Evolutionary conservation across 2,888 invertebrate species (phyloP).

Genomic region (Cepaea hortensis): DNA sequence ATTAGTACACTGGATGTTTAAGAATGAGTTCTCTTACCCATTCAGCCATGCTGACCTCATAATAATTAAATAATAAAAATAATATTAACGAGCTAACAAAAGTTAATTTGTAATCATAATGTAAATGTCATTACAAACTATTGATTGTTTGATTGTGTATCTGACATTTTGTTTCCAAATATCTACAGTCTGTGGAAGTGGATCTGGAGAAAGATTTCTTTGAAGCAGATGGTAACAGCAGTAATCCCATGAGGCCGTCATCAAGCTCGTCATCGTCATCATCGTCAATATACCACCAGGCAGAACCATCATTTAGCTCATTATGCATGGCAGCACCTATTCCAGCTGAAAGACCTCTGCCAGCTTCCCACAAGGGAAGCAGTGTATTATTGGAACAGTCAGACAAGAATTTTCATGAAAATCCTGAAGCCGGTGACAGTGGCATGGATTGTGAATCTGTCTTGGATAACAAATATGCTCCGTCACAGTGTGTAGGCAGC

Average conservation of each 20-base stretch:
- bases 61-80: too few relatives aligned
- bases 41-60: too few relatives aligned
- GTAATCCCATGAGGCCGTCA: neutral
- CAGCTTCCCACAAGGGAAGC: neutral
- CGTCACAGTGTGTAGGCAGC: neutral
- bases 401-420: neutral
- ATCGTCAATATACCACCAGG: neutral
- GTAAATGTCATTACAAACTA: too few relatives aligned
- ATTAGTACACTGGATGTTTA: too few relatives aligned
- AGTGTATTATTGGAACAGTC: neutral
- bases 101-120: too few relatives aligned
- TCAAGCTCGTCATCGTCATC: neutral
- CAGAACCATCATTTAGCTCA: neutral
- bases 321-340: neutral
- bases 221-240: slow-evolving; percentile 10
- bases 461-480: neutral
- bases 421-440: neutral
- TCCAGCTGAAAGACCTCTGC: neutral
- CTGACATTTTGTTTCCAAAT: neutral
- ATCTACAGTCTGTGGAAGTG: slow-evolving; percentile 64
- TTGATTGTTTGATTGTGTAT: neutral
- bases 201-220: slow-evolving; percentile 62
- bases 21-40: too few relatives aligned
- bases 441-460: neutral
- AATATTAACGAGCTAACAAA: too few relatives aligned